phyloP scores from a whole-genome alignment of 1,140 invertebrate species.

The Cyrtorhinus lividipennis region DNA sequence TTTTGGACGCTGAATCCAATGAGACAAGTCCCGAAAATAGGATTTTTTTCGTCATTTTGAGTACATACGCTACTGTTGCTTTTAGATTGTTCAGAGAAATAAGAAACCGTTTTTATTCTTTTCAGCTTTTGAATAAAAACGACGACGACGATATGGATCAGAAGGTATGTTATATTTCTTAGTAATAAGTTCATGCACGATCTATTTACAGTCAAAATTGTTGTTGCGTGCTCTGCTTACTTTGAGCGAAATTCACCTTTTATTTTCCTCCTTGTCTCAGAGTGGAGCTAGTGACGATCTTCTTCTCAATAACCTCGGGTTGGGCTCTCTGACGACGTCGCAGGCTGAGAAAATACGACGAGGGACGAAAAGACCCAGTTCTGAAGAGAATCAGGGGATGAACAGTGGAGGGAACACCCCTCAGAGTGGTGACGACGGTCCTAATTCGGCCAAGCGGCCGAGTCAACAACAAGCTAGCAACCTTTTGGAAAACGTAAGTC shows the following conservation, averaged over 20 bases:
- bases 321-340: constrained; percentile 32
- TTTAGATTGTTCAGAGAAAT: too few species aligned
- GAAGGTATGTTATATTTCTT: too few species aligned
- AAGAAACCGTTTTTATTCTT: too few species aligned
- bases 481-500: constrained; percentile 3
- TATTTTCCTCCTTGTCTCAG: not conserved
- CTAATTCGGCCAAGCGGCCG: not conserved
- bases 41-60: too few species aligned
- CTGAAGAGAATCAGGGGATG: constrained; percentile 11
- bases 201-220: too few species aligned
- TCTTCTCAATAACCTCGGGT: constrained; percentile 42
- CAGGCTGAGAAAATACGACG: constrained; percentile 31
- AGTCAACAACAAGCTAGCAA: too few species aligned
- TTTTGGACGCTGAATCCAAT: too few species aligned
- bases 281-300: constrained; percentile 32
- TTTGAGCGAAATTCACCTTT: too few species aligned
- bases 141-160: not conserved
- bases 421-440: constrained; percentile 7
- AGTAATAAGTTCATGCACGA: too few species aligned
- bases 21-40: too few species aligned
- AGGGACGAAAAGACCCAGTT: constrained; percentile 35
- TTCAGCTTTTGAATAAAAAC: not conserved
- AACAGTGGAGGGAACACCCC: not conserved
- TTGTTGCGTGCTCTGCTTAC: too few species aligned
- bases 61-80: too few species aligned